Conservation (phyloP, 2,113 vertebrate species). For the Tachycineta bicolor region DNA sequence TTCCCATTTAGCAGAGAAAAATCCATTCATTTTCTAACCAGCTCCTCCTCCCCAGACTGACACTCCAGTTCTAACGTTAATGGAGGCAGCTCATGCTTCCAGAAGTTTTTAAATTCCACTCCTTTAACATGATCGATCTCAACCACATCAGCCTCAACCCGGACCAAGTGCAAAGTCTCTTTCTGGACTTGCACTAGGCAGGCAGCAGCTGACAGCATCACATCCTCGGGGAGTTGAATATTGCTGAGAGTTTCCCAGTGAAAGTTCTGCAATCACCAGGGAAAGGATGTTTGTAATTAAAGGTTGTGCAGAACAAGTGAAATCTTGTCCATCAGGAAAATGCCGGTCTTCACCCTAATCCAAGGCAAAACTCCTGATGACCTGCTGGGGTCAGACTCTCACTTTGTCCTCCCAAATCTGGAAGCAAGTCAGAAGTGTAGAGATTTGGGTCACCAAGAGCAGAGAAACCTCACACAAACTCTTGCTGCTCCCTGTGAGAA, state of each 20-base stretch:
- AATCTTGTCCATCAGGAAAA: neutral
- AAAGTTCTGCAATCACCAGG: neutral
- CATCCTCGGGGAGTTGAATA: neutral
- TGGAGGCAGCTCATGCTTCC: neutral
- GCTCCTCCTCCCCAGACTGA: neutral
- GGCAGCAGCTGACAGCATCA: neutral
- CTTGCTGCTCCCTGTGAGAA: neutral
- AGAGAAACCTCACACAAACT: neutral
- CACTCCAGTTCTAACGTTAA: neutral
- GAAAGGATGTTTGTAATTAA: neutral
- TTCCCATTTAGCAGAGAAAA: constrained; percentile 30
- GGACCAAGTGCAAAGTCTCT: neutral
- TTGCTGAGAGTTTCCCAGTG: neutral
- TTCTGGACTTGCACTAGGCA: neutral
- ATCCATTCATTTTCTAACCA: constrained; percentile 6
- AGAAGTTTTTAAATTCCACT: neutral
- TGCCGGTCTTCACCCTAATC: neutral
- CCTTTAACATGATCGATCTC: neutral
- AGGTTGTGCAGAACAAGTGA: neutral
- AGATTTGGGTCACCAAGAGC: neutral
- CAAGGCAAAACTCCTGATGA: neutral
- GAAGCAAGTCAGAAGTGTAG: neutral
- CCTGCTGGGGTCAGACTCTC: neutral
- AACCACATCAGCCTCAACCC: neutral
- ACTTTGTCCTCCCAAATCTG: neutral